These are phyloP conservation scores for Peromyscus melanophrys DNA, from an alignment of 2,797 vertebrate species.

Conservation along the genomic window DNA sequence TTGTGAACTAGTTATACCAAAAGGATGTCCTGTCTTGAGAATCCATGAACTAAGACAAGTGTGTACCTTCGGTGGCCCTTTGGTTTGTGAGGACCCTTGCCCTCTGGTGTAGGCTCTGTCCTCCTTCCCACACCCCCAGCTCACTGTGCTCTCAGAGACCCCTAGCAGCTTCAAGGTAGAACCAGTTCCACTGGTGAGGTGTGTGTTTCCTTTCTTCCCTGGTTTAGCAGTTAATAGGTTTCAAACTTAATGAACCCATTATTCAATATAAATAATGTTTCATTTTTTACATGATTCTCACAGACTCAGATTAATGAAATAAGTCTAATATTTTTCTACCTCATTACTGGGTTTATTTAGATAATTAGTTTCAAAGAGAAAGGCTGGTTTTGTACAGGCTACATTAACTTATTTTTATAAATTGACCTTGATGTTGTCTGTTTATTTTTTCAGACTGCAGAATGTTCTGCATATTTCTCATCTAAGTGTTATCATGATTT, in stretches of 20 bases:
- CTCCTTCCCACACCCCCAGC: rapidly evolving
- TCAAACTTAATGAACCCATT: slow-evolving; percentile 44
- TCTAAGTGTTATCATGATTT: not conserved
- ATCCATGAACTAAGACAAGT: not conserved
- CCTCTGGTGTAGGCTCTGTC: not conserved
- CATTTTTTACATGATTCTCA: slow-evolving; percentile 35
- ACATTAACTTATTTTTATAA: slow-evolving; percentile 15
- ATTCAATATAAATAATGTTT: not conserved
- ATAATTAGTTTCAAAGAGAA: slow-evolving; percentile 53
- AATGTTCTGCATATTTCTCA: not conserved
- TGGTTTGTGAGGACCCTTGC: not conserved
- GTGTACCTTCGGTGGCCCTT: not conserved
- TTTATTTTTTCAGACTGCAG: not conserved
- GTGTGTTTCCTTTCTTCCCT: not conserved
- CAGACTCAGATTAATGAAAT: slow-evolving; percentile 53
- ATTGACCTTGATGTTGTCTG: not conserved
- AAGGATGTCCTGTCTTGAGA: not conserved
- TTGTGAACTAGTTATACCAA: not conserved
- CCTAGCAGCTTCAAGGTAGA: not conserved
- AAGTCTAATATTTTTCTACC: slow-evolving; percentile 51
- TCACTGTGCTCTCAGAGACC: not conserved
- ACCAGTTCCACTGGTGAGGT: not conserved
- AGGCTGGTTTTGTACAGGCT: slow-evolving; percentile 1
- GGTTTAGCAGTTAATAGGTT: not conserved
- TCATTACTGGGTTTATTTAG: slow-evolving; percentile 52